phyloP scores from a whole-genome alignment of 2,888 invertebrate species.

The Laspeyria flexula region DNA sequence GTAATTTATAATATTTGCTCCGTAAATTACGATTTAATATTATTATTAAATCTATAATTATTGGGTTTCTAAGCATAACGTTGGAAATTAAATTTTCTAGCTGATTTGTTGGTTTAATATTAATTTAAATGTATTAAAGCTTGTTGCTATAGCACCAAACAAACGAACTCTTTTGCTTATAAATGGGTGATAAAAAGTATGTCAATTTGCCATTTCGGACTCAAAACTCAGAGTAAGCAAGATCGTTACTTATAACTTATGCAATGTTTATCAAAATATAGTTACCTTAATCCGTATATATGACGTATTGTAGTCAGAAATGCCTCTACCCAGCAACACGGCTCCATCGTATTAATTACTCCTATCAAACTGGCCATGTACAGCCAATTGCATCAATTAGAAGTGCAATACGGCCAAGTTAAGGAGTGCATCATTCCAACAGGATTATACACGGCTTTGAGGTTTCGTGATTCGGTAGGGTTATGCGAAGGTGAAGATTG shows the following conservation, averaged over 20 bases:
- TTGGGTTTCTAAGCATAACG: background rate
- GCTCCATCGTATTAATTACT: constrained; percentile 60
- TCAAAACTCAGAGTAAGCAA: too few relatives aligned
- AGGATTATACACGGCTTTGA: constrained; percentile 18
- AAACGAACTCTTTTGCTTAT: too few relatives aligned
- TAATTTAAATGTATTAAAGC: too few relatives aligned
- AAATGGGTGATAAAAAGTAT: too few relatives aligned
- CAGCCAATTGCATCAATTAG: constrained; percentile 69
- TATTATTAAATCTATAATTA: background rate
- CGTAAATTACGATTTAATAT: background rate
- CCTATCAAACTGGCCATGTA: constrained; percentile 58
- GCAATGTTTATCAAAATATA: background rate
- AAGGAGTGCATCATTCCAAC: constrained; percentile 19
- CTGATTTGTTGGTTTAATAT: too few relatives aligned
- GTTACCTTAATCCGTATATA: background rate
- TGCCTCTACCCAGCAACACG: constrained; percentile 20
- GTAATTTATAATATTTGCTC: background rate
- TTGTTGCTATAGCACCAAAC: too few relatives aligned
- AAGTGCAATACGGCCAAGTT: constrained; percentile 29
- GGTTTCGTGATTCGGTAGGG: constrained; percentile 25
- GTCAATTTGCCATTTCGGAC: too few relatives aligned
- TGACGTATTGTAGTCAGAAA: constrained; percentile 16
- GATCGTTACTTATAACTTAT: too few relatives aligned
- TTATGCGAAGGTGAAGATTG: constrained; percentile 40
- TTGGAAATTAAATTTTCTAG: background rate